Conservation (phyloP, 1,140 invertebrate genomes). For the Drosophila yakuba region DNA sequence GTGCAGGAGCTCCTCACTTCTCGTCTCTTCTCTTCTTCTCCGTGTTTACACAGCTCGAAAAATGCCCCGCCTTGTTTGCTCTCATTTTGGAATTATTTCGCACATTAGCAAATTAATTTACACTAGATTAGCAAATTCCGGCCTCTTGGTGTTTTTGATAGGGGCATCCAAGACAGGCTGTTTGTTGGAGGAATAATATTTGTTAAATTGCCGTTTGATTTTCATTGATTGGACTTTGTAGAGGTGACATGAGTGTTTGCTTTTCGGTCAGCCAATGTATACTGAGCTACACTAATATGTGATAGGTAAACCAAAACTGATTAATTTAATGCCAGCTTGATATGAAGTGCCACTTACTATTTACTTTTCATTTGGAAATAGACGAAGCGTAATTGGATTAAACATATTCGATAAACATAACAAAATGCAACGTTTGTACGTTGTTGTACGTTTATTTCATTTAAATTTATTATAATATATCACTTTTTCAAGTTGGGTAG, state of each 20-base stretch:
- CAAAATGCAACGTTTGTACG: too few relatives aligned
- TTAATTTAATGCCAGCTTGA: conserved; percentile 1
- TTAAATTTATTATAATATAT: too few relatives aligned
- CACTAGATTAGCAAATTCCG: not conserved
- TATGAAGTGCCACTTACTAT: conserved; percentile 3
- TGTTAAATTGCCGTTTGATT: conserved; percentile 11
- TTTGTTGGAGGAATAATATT: not conserved
- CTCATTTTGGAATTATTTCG: conserved; percentile 16
- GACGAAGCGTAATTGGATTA: not conserved
- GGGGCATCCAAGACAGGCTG: not conserved
- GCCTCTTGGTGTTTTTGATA: not conserved
- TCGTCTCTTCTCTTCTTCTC: conserved; percentile 9
- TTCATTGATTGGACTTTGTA: conserved; percentile 34
- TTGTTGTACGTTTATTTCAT: too few relatives aligned
- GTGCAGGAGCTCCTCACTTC: conserved; percentile 9
- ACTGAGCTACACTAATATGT: conserved; percentile 2
- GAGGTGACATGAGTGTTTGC: conserved; percentile 24
- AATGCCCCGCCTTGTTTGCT: conserved; percentile 18
- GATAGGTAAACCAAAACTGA: conserved; percentile 4
- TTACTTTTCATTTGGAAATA: conserved; percentile 4
- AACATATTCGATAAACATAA: not conserved
- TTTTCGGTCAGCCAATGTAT: conserved; percentile 1
- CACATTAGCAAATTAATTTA: conserved; percentile 40
- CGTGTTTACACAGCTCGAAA: conserved; percentile 52
- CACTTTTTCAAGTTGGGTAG: too few relatives aligned